Evolutionary conservation across 2,888 invertebrate species (phyloP).

Genomic region (Neocrepidodera transversa): DNA sequence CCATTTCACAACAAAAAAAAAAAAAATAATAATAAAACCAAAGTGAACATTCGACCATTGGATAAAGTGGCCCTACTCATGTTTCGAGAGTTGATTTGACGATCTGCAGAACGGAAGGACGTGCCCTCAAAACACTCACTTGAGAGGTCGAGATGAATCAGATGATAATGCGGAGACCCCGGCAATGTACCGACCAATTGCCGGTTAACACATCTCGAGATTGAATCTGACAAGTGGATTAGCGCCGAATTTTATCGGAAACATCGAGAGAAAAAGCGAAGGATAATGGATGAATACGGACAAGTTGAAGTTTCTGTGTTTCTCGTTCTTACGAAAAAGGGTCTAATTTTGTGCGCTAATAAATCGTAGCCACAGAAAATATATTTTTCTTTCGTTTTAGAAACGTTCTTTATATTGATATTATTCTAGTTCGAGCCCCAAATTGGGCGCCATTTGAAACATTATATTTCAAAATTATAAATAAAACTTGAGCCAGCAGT

Average conservation of each 20-base stretch:
- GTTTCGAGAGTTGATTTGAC: conserved; percentile 7
- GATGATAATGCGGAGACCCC: conserved; percentile 18
- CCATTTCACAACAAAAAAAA: background rate
- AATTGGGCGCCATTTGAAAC: no score
- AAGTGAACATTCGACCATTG: background rate
- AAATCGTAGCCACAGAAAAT: no score
- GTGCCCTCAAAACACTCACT: conserved; percentile 14
- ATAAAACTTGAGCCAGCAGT: no score
- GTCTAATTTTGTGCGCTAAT: background rate
- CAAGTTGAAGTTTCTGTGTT: background rate
- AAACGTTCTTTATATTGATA: no score
- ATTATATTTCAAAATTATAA: no score
- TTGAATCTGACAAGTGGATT: conserved; percentile 27
- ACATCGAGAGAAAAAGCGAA: background rate
- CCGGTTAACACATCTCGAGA: conserved; percentile 10
- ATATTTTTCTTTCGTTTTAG: no score
- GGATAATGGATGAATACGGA: background rate
- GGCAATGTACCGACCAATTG: conserved; percentile 16
- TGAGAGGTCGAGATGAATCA: conserved; percentile 13
- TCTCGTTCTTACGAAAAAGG: background rate
- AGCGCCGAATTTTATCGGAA: conserved; percentile 1
- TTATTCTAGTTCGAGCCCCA: no score
- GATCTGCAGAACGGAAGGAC: background rate
- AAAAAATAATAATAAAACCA: background rate
- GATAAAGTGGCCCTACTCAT: background rate